Evolutionary conservation across 2,113 vertebrate genomes (phyloP), one percentile per base, ranked within the genome.

Genomic region (Syngnathus typhle): DNA sequence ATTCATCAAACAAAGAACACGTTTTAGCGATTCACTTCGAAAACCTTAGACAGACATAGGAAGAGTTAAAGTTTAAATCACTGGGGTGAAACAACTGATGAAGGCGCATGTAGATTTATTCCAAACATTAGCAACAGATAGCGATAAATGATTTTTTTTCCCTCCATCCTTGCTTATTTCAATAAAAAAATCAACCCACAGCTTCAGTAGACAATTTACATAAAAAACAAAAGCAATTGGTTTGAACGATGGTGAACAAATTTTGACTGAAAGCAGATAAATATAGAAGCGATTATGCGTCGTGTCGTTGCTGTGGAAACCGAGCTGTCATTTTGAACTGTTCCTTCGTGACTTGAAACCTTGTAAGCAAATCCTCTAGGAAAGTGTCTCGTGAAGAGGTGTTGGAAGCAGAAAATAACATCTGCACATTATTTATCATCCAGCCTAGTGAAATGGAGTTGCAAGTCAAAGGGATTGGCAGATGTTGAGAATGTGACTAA

Each of bases 231-330:
- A 36, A 18, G 16, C 49, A 52, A 21, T 52, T 52, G 21, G 18
- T 52, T 52, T 21, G 2, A n/a, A 2, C 19, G 58, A 11, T 8
- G 7, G 18, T 16, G 4, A 37, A 58, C 52, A 70, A 60, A 72
- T 52, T 59, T 51, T 47, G 46, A 47, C 46, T 47, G 16, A 10
- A 37, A 7, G n/a, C 60, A 27, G 21, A 15, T 61, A 60, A 58
- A 61, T 74, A 60, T 72, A 67, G 67, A 64, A 38, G 37, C 46
- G n/a, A 74, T 32, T 6, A 0, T 43, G 18, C 43, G 10, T 58
- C 1, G 47, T 16, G 16, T 67, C 67, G 72, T 81, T 80, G 47
- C 73, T 18, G 15, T 69, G 73, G 80, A 71, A 71, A 82, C 76
- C 6, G 38, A 65, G 39, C 32, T 47, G n/a, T 41, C 65, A 63